Base-by-base conservation (phyloP, 2,113 vertebrate species). In the Pampusana beccarii region DNA sequence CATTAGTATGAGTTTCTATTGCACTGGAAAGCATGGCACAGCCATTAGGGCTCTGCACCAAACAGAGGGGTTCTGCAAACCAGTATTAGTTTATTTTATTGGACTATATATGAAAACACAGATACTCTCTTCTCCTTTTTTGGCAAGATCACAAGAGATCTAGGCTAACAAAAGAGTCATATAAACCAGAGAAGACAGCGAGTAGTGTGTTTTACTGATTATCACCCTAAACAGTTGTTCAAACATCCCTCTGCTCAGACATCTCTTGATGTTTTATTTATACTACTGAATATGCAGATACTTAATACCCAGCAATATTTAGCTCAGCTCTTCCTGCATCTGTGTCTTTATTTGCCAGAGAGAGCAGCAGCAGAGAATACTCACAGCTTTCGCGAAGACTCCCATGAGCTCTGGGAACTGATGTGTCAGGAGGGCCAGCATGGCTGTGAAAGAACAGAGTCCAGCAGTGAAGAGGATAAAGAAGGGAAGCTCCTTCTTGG, bases 391-490 rank as follows among this genome's bases (percentile, higher is more conserved):
- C 95, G 99, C 99, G 3, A 99, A 99, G 97, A 99, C 99, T 38
- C 99, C 99, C 99, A 99, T 99, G 87, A 99, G 99, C 89, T 99
- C 99, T 9, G 99, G 99, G 96, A 99, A 99, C 98, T 99, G 99
- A 97, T 99, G 99, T 96, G 99, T 99, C 98, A 99, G 98, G 94
- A 99, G 99, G 58, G 99, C 99, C 53, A 99, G 96, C 99, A 99
- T 99, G 96, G 99, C 99, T 92, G 99, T 99, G 98, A 99, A 99
- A 95, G 99, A 99, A 96, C 99, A 99, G 87, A 99, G 92, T 31
- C 99, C 99, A 38, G 99, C 99, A 46, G 99, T 99, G 96, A 99
- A 99, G 92, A 99, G 99, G 96, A 99, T 99, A 97, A 99, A 99
- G 98, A 99, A 99, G 57, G 99, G 99, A 95, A 99, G 98, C 97